Base-by-base conservation (phyloP, 2,797 vertebrate species). In the Odontamblyopus lacepedii region DNA sequence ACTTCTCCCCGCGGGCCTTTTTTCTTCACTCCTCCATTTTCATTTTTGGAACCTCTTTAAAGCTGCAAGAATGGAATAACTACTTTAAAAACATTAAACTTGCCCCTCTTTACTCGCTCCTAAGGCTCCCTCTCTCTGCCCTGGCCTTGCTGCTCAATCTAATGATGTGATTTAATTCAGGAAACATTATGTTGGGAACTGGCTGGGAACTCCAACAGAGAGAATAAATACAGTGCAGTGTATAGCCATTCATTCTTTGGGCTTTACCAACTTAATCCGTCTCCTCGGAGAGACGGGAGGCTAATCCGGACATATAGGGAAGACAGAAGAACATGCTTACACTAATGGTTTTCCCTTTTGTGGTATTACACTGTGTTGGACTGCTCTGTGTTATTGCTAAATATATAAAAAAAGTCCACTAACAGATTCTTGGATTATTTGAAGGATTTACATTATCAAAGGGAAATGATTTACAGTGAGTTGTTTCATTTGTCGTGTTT, bases 321-420 rank as follows among this genome's bases (percentile, higher is more conserved):
- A 72, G 62, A 67, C 69, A 78, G 29, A 66, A 51, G 67, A 76
- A 75, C 18, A 67, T 2, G 4, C 27, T 15, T 55, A 80, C 69
- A 78, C 75, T 81, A 75, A 74, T 67, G 66, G 67, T 78, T 72
- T 78, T 70, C 63, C 67, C 48, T 78, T 57, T 55, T 55, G 16
- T 53, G 70, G 35, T 77, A 79, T 81, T 71, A 72, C 55, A 77
- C 57, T 78, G 72, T 59, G 74, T 67, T 80, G 59, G 27, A 71
- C 60, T 67, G 62, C 62, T 35, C 30, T 32, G 72, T 69, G 27
- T 19, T 44, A 63, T 63, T 41, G 38, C 32, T 41, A 41, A n/a
- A 23, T 12, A 26, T 6, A 59, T 38, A 13, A 53, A 55, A 55
- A 44, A 50, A 50, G 8, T 65, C 4, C n/a, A 26, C 63, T 6